Base-by-base conservation (phyloP, 2,888 invertebrate species). In the Cataglyphis altisquamis region DNA sequence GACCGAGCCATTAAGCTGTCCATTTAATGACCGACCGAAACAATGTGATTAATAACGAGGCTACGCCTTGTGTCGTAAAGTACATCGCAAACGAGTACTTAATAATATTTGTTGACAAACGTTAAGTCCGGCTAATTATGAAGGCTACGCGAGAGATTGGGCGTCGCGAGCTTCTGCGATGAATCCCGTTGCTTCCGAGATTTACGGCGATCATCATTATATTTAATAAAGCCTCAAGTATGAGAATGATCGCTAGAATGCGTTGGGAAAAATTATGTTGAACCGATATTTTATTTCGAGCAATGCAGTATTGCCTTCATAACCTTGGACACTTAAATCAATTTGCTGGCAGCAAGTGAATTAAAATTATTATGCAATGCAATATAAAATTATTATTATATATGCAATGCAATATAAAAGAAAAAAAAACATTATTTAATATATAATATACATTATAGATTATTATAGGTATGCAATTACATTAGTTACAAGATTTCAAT, bases 31-130 rank as follows among this genome's bases (percentile, higher is more conserved):
- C 68, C 72, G 77, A 83, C 84, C 85, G 85, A 84, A 91, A 91
- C 91, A 89, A 91, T 90, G 86, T 87, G 90, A 90, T 92, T 89
- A 89, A 92, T 91, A 91, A 92, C 87, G 55, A 78, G 81, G 87
- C 88, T 90, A 88, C 87, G 90, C 90, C 90, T 84, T 82, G 32
- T 32, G 67, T 82, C 75, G 83, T 89, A 85, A 85, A 85, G 29
- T 48, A 78, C 55, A 12, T 74, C 45, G 25, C 66, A 80, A 86
- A 82, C 78, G 68, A 74, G 72, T 63, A 70, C 36, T 84, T 73
- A 80, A 85, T 64, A 72, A 87, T 77, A 72, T 83, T 81, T 85
- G 75, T 82, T 84, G 84, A 86, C 84, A 84, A 90, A 84, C 81
- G 80, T 75, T 67, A 68, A 52, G 52, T 45, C 57, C 72, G 63